Evolutionary conservation across 2,888 invertebrate species (phyloP).

Genomic region (Parnassius smintheus): DNA sequence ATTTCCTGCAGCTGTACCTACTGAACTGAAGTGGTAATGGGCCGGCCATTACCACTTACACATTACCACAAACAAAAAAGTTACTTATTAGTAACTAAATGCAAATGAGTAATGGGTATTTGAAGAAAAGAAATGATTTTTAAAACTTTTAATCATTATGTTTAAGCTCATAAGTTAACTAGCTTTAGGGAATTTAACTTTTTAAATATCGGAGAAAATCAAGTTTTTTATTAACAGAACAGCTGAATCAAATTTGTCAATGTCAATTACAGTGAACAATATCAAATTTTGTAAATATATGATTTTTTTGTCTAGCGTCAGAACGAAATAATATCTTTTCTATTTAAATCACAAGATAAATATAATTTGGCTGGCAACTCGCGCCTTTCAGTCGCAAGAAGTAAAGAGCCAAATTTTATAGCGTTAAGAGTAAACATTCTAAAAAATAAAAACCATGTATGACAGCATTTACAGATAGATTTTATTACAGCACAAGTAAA

Average conservation of each 20-base stretch:
- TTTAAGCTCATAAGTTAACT: too few species aligned
- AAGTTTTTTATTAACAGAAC: background rate
- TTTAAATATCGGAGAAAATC: background rate
- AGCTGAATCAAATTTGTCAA: conserved; percentile 1
- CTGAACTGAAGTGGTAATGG: too few species aligned
- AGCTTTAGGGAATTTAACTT: too few species aligned
- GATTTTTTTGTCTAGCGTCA: conserved; percentile 9
- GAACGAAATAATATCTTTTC: conserved; percentile 17
- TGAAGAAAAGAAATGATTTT: too few species aligned
- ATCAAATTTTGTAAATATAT: background rate
- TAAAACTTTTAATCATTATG: too few species aligned
- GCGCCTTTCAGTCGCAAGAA: conserved; percentile 37
- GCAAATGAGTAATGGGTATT: too few species aligned
- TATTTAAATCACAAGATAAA: conserved; percentile 29
- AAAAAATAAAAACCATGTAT: conserved; percentile 9
- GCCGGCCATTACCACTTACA: too few species aligned
- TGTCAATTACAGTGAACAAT: conserved; percentile 6
- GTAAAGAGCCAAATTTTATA: conserved; percentile 61
- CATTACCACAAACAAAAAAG: too few species aligned
- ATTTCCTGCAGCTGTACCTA: too few species aligned
- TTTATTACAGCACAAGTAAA: too few species aligned
- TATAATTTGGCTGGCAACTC: conserved; percentile 39
- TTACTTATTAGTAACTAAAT: too few species aligned
- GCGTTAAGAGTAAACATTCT: conserved; percentile 31
- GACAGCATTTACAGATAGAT: background rate